Conservation (phyloP, 2,113 vertebrate species). For the Sturnus vulgaris region DNA sequence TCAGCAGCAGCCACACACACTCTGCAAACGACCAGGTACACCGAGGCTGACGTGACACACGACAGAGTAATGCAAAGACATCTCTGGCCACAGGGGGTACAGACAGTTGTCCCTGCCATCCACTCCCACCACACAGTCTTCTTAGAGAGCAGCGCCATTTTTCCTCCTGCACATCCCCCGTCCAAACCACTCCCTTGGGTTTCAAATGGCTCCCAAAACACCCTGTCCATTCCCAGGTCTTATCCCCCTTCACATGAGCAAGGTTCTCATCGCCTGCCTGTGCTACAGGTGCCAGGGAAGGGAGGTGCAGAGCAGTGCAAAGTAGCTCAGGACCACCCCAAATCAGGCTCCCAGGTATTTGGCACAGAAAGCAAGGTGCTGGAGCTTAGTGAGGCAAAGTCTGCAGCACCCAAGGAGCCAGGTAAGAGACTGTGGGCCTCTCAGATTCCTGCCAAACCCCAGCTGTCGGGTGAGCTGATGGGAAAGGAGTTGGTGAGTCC, state of each 20-base stretch:
- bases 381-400: neutral
- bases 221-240: fast-evolving
- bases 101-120: fast-evolving
- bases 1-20: neutral
- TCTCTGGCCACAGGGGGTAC: fast-evolving
- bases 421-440: neutral
- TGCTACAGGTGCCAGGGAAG: fast-evolving
- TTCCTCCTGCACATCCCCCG: neutral
- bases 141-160: neutral
- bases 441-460: neutral
- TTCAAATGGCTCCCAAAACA: neutral
- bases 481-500: neutral
- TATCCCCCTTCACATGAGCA: fast-evolving
- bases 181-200: neutral
- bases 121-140: fast-evolving
- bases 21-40: neutral
- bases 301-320: neutral
- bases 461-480: neutral
- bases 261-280: fast-evolving
- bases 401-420: neutral
- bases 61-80: fast-evolving
- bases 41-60: neutral
- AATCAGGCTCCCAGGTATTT: neutral
- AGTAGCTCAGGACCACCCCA: neutral
- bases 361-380: neutral